A percentile compares a stretch with the other conserved stretches of the same genome.
These are phyloP conservation scores for Romanogobio albipinnatus DNA, from an alignment of 2,113 vertebrate genomes.

Conservation along the genomic window DNA sequence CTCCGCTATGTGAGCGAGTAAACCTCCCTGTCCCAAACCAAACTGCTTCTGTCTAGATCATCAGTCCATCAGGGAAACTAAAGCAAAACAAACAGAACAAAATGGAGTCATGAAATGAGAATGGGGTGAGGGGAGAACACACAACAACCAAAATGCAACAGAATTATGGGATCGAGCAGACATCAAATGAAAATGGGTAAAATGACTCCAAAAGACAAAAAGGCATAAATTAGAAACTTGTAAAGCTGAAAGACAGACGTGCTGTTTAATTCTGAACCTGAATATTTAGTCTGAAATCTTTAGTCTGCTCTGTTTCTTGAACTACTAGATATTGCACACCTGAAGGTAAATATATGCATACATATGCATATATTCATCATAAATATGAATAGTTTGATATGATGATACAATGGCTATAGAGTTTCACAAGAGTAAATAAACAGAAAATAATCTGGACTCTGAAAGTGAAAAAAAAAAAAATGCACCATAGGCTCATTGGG, in stretches of 20 bases:
- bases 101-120: slow-evolving; percentile 54
- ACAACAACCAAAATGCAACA: slow-evolving; percentile 34
- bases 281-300: neutral
- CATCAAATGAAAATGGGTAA: slow-evolving; percentile 31
- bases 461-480: no score
- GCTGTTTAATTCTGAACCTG: neutral
- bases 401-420: slow-evolving; percentile 6
- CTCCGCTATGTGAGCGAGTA: slow-evolving; percentile 42
- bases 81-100: slow-evolving; percentile 58
- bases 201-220: slow-evolving; percentile 13
- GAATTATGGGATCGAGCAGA: slow-evolving; percentile 34
- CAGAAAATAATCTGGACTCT: neutral
- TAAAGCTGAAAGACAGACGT: neutral
- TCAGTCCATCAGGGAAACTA: slow-evolving; percentile 51
- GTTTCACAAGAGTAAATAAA: neutral
- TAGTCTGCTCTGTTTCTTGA: neutral
- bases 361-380: neutral
- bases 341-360: slow-evolving; percentile 5
- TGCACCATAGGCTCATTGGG: no score
- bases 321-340: neutral
- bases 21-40: slow-evolving; percentile 38
- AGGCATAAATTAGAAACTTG: neutral
- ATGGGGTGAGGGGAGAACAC: slow-evolving; percentile 37
- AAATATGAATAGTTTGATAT: slow-evolving; percentile 4
- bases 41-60: slow-evolving; percentile 46